Base-by-base conservation (phyloP, 2,888 invertebrate species). In the Latheticus oryzae region DNA sequence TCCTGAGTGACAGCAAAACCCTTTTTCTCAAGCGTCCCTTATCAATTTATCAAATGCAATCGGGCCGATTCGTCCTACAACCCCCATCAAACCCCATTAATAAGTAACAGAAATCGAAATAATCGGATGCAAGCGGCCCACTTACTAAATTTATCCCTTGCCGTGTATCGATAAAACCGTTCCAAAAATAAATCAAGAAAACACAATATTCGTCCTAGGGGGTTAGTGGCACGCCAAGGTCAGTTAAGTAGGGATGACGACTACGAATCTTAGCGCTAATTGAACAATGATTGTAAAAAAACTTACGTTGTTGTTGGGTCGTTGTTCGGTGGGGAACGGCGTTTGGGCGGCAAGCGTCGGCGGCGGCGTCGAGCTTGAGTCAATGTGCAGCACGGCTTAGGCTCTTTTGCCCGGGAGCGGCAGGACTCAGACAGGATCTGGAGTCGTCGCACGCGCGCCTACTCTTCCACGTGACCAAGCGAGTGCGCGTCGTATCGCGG, bases 401-500 rank as follows among this genome's bases (percentile, higher is more conserved):
- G 54, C 48, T 48, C 43, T 54, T 70, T 72, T 71, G 73, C 73
- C 74, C 73, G 75, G 64, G 64, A 66, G 67, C 67, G 61, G 65
- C 67, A 72, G 72, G 69, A 74, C 70, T 71, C 67, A 45, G 43
- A 35, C 43, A 66, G 68, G 69, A 69, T 68, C 68, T 69, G 70
- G 71, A 72, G 67, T 73, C 72, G 74, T 73, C 74, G 73, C 71
- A 74, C 72, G 74, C 75, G 71, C 71, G 69, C 45, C 37, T 37
- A 65, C 66, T 64, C 61, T 67, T 73, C 68, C 75, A 74, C 74
- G 73, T 73, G 74, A 74, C 72, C 70, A 71, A 79, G 78, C 79
- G 77, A 76, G 72, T 75, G 74, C 79, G 79, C 78, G 77, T 72
- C 76, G 76, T 75, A 64, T 73, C 74, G 74, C 76, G 73, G 74